These are phyloP conservation scores for Schizaphis graminum DNA, from an alignment of 2,888 invertebrate species.

Conservation along the genomic window DNA sequence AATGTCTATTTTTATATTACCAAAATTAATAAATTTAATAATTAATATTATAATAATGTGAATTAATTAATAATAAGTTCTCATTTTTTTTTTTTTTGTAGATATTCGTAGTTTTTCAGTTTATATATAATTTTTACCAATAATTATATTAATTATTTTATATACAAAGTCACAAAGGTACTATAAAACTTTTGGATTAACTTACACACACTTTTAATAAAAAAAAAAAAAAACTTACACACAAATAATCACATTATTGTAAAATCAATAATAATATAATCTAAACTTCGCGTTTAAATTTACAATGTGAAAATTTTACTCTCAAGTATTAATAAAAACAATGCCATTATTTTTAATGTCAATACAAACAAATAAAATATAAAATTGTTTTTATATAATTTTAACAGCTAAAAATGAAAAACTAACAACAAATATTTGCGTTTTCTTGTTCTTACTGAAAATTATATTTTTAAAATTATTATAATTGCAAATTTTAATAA, in stretches of 20 bases:
- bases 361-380: background rate
- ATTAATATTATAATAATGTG: background rate
- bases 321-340: background rate
- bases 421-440: background rate
- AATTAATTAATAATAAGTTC: background rate
- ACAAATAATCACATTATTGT: background rate
- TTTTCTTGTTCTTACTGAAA: background rate
- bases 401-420: slow-evolving; percentile 22
- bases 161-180: background rate
- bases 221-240: too few species aligned
- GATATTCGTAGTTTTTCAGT: background rate
- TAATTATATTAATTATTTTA: background rate
- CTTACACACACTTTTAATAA: background rate
- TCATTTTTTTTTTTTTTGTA: background rate
- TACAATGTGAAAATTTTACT: background rate
- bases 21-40: background rate
- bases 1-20: background rate
- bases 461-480: background rate
- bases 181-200: background rate
- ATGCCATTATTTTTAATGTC: background rate
- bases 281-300: background rate
- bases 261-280: background rate
- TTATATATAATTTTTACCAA: background rate
- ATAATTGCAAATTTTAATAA: background rate
- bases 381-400: background rate